A percentile compares a stretch with the other conserved stretches of the same genome.
phyloP scores from a whole-genome alignment of 1,140 invertebrate species.

The Ganaspis sp. region DNA sequence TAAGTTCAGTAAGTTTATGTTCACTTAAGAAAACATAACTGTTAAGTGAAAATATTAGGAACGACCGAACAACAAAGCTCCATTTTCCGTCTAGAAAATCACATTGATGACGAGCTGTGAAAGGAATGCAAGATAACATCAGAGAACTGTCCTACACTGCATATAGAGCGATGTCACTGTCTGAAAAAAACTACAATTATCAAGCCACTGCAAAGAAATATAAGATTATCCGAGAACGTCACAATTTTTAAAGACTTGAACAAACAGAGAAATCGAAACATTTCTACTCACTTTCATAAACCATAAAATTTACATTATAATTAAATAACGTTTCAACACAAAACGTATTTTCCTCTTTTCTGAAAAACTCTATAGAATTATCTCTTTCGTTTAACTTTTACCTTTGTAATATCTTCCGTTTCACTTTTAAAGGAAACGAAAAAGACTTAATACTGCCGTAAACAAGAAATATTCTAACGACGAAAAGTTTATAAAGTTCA shows the following conservation, averaged over 20 bases:
- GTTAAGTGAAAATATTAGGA: not conserved
- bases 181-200: not conserved
- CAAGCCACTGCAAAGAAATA: not conserved
- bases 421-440: too few species aligned
- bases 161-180: not conserved
- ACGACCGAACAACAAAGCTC: conserved; percentile 19
- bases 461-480: too few species aligned
- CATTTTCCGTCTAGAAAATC: conserved; percentile 48
- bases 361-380: too few species aligned
- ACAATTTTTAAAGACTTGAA: not conserved
- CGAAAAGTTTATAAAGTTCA: too few species aligned
- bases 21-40: not conserved
- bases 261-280: not conserved
- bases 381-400: too few species aligned
- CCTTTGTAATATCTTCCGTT: too few species aligned
- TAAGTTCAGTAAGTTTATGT: not conserved
- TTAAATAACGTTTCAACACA: not conserved
- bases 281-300: too few species aligned
- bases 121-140: conserved; percentile 73
- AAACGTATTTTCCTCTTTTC: not conserved
- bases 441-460: too few species aligned
- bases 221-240: not conserved
- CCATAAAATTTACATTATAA: too few species aligned
- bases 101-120: conserved; percentile 62
- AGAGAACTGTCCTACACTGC: conserved; percentile 15